Conservation (phyloP, 2,113 vertebrate species). For the Leptosomus discolor region DNA sequence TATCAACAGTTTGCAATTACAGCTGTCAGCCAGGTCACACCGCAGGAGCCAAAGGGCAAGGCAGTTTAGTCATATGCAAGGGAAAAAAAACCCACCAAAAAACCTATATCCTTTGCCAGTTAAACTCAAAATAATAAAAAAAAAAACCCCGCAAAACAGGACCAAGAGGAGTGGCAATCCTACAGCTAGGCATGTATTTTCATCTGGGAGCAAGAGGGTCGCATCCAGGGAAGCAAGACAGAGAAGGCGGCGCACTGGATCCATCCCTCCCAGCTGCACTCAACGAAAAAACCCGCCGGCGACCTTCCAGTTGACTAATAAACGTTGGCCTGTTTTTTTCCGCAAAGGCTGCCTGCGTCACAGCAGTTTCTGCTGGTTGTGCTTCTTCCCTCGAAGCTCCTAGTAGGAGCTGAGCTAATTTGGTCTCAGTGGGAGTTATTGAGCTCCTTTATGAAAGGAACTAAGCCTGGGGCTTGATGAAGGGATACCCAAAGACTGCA, state of each 20-base stretch:
- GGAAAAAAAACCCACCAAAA: background rate
- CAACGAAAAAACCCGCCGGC: background rate
- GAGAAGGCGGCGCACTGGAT: rapidly evolving
- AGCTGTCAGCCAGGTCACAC: background rate
- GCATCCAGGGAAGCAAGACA: background rate
- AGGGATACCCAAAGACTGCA: background rate
- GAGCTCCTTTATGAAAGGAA: conserved; percentile 6
- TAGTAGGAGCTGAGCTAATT: conserved; percentile 48
- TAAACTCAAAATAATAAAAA: background rate
- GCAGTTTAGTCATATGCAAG: background rate
- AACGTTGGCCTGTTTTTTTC: background rate
- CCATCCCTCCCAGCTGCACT: background rate
- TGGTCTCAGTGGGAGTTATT: conserved; percentile 40
- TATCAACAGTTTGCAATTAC: background rate
- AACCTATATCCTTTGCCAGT: background rate
- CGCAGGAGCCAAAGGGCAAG: background rate
- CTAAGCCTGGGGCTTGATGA: background rate
- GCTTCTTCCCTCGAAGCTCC: conserved; percentile 14
- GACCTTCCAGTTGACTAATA: conserved; percentile 4
- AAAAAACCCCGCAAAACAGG: background rate
- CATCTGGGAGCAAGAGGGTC: background rate
- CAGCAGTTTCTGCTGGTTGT: background rate
- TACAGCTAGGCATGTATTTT: rapidly evolving
- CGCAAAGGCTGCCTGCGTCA: conserved; percentile 22
- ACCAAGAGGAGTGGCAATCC: background rate